Evolutionary conservation across 2,113 vertebrate genomes (phyloP).

Genomic region (Silurus asotus): DNA sequence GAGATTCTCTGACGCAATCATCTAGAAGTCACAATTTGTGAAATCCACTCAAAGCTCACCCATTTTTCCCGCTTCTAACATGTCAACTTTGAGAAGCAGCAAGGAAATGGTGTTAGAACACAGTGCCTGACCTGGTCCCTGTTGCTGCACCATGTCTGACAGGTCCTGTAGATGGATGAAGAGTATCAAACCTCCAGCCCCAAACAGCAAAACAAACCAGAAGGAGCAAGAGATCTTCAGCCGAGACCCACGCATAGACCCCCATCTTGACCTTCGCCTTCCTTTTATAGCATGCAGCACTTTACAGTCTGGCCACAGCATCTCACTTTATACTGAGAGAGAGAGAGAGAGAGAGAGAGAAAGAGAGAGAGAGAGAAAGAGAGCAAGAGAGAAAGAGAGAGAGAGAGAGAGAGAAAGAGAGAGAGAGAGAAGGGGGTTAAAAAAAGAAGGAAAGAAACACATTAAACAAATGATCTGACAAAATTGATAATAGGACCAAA

Average conservation of each 20-base stretch:
- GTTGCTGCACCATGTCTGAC: conserved; percentile 80
- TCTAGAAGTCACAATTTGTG: too few relatives aligned
- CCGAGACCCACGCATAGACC: neutral
- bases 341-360: neutral
- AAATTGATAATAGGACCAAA: too few relatives aligned
- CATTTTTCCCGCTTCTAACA: too few relatives aligned
- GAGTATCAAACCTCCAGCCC: conserved; percentile 84
- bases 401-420: neutral
- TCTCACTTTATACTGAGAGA: neutral
- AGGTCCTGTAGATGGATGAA: conserved; percentile 91
- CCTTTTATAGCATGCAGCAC: conserved; percentile 6
- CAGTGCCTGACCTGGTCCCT: conserved; percentile 81
- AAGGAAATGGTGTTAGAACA: neutral
- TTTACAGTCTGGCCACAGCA: conserved; percentile 14
- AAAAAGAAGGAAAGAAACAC: neutral
- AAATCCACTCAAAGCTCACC: too few relatives aligned
- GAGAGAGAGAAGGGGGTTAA: neutral
- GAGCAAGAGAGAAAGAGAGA: neutral
- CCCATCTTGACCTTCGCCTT: neutral
- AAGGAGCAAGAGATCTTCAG: conserved; percentile 21
- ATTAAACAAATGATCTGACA: neutral
- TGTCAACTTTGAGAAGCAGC: neutral
- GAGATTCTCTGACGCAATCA: too few relatives aligned
- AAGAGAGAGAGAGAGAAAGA: neutral
- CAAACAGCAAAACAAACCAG: conserved; percentile 73